Evolutionary conservation across 1,140 invertebrate species (phyloP).

Genomic region (Sinella curviseta): DNA sequence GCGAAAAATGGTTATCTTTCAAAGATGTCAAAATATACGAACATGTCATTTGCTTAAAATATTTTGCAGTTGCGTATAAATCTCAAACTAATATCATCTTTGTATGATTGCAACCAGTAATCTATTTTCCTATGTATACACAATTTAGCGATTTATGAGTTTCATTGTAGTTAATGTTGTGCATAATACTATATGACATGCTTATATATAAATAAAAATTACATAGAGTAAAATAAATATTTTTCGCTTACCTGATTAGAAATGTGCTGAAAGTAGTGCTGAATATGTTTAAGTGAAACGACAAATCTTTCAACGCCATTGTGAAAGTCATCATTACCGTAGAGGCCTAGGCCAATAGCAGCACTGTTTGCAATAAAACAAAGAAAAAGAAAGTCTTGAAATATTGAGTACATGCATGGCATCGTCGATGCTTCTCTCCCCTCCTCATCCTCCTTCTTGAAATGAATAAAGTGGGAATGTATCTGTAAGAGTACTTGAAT

Average conservation of each 20-base stretch:
- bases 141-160: too few relatives aligned
- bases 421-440: background rate
- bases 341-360: conserved; percentile 71
- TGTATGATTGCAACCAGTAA: too few relatives aligned
- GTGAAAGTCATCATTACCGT: conserved; percentile 91
- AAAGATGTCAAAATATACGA: too few relatives aligned
- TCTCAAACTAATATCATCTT: too few relatives aligned
- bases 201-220: too few relatives aligned
- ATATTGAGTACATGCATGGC: background rate
- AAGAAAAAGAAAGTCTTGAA: conserved; percentile 28
- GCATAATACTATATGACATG: too few relatives aligned
- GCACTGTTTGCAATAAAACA: conserved; percentile 53
- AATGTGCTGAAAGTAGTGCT: conserved; percentile 57
- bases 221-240: too few relatives aligned
- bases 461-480: background rate
- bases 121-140: too few relatives aligned
- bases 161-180: too few relatives aligned
- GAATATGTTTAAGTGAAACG: conserved; percentile 73
- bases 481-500: background rate
- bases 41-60: too few relatives aligned
- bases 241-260: conserved; percentile 55
- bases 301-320: conserved; percentile 80
- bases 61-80: too few relatives aligned
- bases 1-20: too few relatives aligned
- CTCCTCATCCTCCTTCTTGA: background rate